Evolutionary conservation across 2,888 invertebrate species (phyloP), one percentile per base, ranked within the genome.

Genomic region (Tetragonula carbonaria): DNA sequence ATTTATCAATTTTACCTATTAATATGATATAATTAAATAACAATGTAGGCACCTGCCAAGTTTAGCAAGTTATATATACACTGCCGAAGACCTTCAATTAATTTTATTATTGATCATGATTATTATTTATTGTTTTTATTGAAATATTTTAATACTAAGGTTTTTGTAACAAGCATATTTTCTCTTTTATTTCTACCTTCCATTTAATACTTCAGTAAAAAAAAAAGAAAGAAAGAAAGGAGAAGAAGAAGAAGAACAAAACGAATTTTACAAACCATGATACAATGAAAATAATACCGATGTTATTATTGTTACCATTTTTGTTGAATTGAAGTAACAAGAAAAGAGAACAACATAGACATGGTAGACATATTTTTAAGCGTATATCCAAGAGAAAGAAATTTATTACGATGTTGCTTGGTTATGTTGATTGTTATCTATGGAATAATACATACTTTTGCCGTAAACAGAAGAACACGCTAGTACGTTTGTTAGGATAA

Each of bases 101-200:
- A 91, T 93, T 92, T 93, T 93, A 93, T 93, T 92, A 93, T 93
- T 93, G 92, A 93, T 91, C 92, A 92, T 92, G 89, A 93, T 93
- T 91, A 94, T 94, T 94, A 94, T 94, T 94, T 94, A 94, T 94
- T 94, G 94, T 94, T 94, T 93, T 94, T 92, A 94, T 94, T 94
- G 93, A 93, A 93, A 94, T 94, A 94, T 94, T 94, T 94, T 94
- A 94, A 94, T 94, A 94, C 94, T 94, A 94, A 94, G 94, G 93
- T 93, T 94, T 94, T 94, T 94, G 93, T 94, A 94, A 94, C 91
- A 93, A 94, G 90, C 90, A 91, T 88, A 87, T 86, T 82, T 83
- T 88, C 85, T 88, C 80, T 88, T 87, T 91, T 80, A 88, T 84
- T 90, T 86, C 80, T 75, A 91, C 90, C 91, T 86, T 78, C 82